Percentiles rank a stretch among this genome's conserved stretches.
These are phyloP conservation scores for Zalophus californianus DNA, from an alignment of 2,797 vertebrate species.

Conservation along the genomic window DNA sequence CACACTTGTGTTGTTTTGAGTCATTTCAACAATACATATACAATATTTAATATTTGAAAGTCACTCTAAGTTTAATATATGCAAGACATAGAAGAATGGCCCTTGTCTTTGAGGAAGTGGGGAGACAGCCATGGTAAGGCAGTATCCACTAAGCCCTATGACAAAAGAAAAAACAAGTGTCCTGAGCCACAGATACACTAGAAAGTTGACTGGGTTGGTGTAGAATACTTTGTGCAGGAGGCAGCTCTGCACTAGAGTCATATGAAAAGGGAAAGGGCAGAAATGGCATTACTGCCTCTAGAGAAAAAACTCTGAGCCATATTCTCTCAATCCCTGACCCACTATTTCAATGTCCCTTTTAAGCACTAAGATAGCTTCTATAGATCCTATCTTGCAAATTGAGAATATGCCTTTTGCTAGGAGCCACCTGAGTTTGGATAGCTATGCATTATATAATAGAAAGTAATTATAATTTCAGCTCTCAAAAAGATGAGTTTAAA, in stretches of 20 bases:
- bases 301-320: not conserved
- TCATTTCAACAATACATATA: not conserved
- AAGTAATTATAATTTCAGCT: not conserved
- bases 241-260: not conserved
- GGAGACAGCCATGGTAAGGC: not conserved
- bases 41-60: not conserved
- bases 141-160: not conserved
- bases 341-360: not conserved
- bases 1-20: not conserved
- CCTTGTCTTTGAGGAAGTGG: not conserved
- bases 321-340: not conserved
- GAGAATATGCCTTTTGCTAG: not conserved
- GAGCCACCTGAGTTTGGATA: not conserved
- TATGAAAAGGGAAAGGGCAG: not conserved
- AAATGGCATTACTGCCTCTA: not conserved
- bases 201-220: not conserved
- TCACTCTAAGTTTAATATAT: not conserved
- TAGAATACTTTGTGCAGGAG: not conserved
- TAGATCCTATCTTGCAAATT: not conserved
- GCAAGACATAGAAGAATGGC: not conserved
- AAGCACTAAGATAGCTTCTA: not conserved
- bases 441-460: not conserved
- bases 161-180: not conserved
- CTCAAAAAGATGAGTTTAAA: constrained; percentile 37
- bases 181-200: not conserved